These are phyloP conservation scores for Tragelaphus oryx DNA, from an alignment of 2,797 vertebrate species.

Conservation along the genomic window DNA sequence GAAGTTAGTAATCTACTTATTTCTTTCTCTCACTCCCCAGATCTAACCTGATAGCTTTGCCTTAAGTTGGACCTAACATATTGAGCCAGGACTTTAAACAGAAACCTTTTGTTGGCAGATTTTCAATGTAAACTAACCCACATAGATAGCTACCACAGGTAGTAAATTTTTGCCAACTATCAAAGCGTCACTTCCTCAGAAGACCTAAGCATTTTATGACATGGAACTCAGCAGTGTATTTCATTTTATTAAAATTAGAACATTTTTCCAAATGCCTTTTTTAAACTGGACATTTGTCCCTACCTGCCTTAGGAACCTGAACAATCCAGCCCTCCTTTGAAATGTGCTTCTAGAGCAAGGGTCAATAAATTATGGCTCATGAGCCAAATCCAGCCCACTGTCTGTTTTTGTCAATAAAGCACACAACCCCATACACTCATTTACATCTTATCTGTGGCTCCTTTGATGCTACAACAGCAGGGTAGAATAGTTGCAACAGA, in stretches of 20 bases:
- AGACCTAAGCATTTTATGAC: background rate
- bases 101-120: background rate
- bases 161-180: background rate
- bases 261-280: slow-evolving; percentile 26
- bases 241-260: slow-evolving; percentile 26
- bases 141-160: background rate
- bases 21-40: background rate
- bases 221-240: background rate
- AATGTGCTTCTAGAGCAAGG: background rate
- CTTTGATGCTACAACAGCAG: background rate
- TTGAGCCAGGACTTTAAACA: background rate
- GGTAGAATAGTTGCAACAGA: background rate
- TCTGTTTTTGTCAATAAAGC: background rate
- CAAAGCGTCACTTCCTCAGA: background rate
- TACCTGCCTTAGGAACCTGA: background rate
- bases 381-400: background rate
- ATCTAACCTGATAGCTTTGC: background rate
- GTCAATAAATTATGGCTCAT: background rate
- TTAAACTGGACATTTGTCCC: background rate
- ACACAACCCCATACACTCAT: background rate
- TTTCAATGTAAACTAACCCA: background rate
- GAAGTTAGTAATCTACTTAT: background rate
- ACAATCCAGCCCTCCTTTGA: background rate
- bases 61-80: background rate
- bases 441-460: background rate